These are phyloP conservation scores for Sarcophaga bullata DNA, from an alignment of 1,140 invertebrate species.

Conservation along the genomic window DNA sequence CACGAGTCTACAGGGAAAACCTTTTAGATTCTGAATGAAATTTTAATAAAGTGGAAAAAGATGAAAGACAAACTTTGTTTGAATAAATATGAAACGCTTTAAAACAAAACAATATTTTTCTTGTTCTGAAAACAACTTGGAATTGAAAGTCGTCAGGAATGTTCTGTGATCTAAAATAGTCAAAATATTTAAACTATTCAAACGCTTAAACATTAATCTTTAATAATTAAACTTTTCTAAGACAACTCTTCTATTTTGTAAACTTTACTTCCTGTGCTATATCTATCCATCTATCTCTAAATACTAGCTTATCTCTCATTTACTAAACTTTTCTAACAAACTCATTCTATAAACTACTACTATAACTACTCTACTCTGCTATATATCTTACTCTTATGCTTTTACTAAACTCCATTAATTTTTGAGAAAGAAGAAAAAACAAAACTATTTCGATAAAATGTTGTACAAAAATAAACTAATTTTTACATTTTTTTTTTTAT, in stretches of 20 bases:
- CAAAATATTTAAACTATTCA: too few species aligned
- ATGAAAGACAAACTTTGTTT: too few species aligned
- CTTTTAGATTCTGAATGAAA: too few species aligned
- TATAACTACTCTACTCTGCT: constrained; percentile 18
- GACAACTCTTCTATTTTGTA: not conserved
- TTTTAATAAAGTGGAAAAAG: too few species aligned
- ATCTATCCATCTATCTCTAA: not conserved
- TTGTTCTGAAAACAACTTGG: too few species aligned
- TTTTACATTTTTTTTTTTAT: constrained; percentile 25
- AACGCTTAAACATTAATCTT: not conserved
- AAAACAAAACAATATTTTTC: too few species aligned
- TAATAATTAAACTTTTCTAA: not conserved
- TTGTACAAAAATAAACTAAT: constrained; percentile 31
- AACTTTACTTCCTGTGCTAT: not conserved
- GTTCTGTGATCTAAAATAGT: too few species aligned
- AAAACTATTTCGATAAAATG: not conserved
- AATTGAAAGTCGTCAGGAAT: too few species aligned
- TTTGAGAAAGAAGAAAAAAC: not conserved
- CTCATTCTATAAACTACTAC: not conserved
- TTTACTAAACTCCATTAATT: constrained; percentile 29
- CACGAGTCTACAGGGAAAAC: too few species aligned
- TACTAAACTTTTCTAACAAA: not conserved
- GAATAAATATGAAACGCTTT: too few species aligned
- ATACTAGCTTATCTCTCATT: not conserved
- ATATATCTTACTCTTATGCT: constrained; percentile 13